A percentile compares a stretch with the other conserved stretches of the same genome.
Evolutionary conservation across 1,140 invertebrate genomes (phyloP).

Genomic region (Samia ricini): DNA sequence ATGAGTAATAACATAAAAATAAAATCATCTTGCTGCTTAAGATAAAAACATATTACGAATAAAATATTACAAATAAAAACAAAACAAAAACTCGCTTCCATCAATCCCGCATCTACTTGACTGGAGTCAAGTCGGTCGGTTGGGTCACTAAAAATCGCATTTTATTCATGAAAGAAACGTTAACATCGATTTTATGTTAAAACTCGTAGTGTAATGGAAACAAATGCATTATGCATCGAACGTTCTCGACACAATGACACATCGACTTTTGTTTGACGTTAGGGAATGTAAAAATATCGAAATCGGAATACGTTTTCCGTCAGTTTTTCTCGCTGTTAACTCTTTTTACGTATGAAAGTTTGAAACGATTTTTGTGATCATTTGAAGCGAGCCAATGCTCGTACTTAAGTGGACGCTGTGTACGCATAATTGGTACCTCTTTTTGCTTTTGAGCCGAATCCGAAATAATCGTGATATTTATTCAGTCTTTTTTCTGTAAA

Average conservation of each 20-base stretch:
- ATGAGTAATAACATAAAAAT: background rate
- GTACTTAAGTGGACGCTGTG: constrained; percentile 60
- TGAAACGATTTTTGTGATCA: background rate
- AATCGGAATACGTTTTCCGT: constrained; percentile 49
- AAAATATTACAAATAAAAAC: background rate
- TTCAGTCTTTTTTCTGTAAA: constrained; percentile 62
- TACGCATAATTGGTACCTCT: constrained; percentile 66
- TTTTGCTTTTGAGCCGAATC: constrained; percentile 63
- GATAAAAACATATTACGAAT: background rate
- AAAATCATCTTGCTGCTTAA: background rate
- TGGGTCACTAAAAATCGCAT: constrained; percentile 55
- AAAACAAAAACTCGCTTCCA: background rate
- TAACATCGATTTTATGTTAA: constrained; percentile 73
- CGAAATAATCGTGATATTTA: constrained; percentile 56
- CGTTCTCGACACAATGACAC: constrained; percentile 65
- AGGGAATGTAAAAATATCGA: constrained; percentile 56
- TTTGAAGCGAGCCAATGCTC: constrained; percentile 36
- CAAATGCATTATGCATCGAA: constrained; percentile 68
- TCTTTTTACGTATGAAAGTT: constrained; percentile 21
- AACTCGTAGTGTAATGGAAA: constrained; percentile 75
- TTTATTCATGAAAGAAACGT: constrained; percentile 71
- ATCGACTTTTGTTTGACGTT: constrained; percentile 61
- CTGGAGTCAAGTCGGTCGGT: background rate
- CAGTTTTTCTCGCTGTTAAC: constrained; percentile 43
- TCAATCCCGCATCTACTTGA: background rate